Evolutionary conservation across 2,888 invertebrate species (phyloP).

Genomic region (Laspeyria flexula): DNA sequence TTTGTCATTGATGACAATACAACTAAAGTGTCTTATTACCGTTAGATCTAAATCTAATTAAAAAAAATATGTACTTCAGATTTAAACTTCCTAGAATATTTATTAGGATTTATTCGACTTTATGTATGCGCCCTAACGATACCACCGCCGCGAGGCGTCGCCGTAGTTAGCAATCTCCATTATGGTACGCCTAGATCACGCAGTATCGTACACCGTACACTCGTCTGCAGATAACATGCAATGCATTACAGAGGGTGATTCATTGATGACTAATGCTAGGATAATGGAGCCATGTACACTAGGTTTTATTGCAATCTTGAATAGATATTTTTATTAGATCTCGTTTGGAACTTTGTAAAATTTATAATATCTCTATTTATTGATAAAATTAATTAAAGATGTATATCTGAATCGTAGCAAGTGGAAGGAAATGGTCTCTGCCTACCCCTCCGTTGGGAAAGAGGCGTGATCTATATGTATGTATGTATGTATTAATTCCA

Average conservation of each 20-base stretch:
- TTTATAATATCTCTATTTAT: too few species aligned
- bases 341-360: too few species aligned
- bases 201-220: constrained; percentile 10
- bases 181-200: constrained; percentile 27
- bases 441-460: too few species aligned
- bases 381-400: too few species aligned
- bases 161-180: constrained; percentile 37
- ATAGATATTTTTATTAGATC: too few species aligned
- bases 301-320: neutral
- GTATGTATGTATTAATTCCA: too few species aligned
- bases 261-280: neutral
- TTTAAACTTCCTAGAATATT: neutral
- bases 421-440: too few species aligned
- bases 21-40: neutral
- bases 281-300: neutral
- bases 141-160: constrained; percentile 29
- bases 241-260: neutral
- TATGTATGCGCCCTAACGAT: constrained; percentile 4
- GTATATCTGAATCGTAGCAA: too few species aligned
- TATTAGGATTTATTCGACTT: neutral
- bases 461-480: too few species aligned
- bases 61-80: too few species aligned
- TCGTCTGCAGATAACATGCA: neutral
- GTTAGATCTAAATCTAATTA: neutral
- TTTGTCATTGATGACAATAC: too few species aligned